Evolutionary conservation across 2,888 invertebrate species (phyloP).

Genomic region (Nezara viridula): DNA sequence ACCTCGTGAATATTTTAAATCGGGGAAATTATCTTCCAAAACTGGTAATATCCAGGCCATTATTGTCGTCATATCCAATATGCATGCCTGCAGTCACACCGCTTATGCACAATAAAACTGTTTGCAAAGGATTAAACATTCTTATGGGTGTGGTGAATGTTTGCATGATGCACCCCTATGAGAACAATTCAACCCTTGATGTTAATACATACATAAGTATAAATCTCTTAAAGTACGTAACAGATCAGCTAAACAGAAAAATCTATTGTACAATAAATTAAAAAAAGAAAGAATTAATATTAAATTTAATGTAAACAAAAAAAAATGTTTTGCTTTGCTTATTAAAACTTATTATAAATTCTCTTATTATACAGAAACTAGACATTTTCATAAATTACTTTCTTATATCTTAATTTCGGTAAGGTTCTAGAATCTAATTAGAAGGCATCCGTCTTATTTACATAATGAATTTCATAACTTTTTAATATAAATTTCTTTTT

Average conservation of each 20-base stretch:
- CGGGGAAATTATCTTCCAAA: slow-evolving; percentile 36
- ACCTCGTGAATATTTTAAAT: slow-evolving; percentile 46
- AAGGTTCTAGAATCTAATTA: slow-evolving; percentile 20
- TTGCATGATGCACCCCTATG: not conserved
- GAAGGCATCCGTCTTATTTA: not conserved
- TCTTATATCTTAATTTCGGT: slow-evolving; percentile 38
- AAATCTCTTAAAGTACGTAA: not conserved
- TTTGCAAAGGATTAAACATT: slow-evolving; percentile 12
- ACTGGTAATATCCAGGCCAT: slow-evolving; percentile 25
- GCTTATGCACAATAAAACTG: slow-evolving; percentile 25
- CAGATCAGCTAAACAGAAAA: not conserved
- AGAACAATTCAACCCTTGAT: not conserved
- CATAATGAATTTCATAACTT: slow-evolving; percentile 35
- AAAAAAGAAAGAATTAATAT: not conserved
- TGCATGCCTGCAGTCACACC: not conserved
- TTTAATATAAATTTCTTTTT: not conserved
- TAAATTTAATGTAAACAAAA: not conserved
- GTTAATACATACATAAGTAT: not conserved
- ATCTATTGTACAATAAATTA: not conserved
- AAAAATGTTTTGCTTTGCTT: not conserved
- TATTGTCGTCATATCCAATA: slow-evolving; percentile 25
- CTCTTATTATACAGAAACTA: slow-evolving; percentile 22
- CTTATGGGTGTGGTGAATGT: not conserved
- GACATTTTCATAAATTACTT: not conserved
- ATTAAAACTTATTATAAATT: slow-evolving; percentile 25